phyloP scores from a whole-genome alignment of 2,888 invertebrate genomes.

The Helicoverpa assulta region DNA sequence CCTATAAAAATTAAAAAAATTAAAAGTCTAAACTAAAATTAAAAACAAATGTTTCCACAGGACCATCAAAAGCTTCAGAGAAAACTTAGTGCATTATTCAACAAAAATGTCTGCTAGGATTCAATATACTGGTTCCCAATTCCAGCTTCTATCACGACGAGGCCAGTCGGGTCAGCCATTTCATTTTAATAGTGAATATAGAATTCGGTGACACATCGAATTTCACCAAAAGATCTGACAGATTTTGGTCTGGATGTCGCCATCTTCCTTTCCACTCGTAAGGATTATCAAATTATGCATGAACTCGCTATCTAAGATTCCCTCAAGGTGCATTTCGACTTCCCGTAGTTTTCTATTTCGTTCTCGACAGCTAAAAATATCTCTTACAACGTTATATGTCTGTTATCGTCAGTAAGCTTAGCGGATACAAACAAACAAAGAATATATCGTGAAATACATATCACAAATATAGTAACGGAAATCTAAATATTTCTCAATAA shows the following conservation, averaged over 20 bases:
- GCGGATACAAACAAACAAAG: constrained; percentile 1
- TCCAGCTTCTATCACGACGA: background rate
- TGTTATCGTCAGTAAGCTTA: constrained; percentile 5
- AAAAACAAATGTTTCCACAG: background rate
- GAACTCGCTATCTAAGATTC: constrained; percentile 2
- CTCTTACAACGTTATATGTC: constrained; percentile 7
- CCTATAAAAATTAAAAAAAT: no score
- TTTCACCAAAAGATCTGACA: background rate
- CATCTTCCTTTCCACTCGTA: constrained; percentile 3
- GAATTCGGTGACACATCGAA: constrained; percentile 2
- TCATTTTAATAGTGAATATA: background rate
- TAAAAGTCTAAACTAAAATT: no score
- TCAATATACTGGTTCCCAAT: background rate
- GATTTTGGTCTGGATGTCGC: background rate
- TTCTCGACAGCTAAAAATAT: constrained; percentile 24
- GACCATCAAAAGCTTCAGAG: background rate
- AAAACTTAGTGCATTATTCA: background rate
- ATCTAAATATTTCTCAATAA: background rate
- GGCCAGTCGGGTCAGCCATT: background rate
- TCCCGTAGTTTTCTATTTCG: constrained; percentile 26
- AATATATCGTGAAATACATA: background rate
- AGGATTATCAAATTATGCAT: constrained; percentile 28
- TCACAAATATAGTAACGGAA: no score
- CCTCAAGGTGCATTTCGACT: constrained; percentile 12
- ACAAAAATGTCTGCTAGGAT: background rate